A percentile compares a stretch with the other conserved stretches of the same genome.
Conservation (phyloP, 2,797 vertebrate species). For the Merluccius polli region DNA sequence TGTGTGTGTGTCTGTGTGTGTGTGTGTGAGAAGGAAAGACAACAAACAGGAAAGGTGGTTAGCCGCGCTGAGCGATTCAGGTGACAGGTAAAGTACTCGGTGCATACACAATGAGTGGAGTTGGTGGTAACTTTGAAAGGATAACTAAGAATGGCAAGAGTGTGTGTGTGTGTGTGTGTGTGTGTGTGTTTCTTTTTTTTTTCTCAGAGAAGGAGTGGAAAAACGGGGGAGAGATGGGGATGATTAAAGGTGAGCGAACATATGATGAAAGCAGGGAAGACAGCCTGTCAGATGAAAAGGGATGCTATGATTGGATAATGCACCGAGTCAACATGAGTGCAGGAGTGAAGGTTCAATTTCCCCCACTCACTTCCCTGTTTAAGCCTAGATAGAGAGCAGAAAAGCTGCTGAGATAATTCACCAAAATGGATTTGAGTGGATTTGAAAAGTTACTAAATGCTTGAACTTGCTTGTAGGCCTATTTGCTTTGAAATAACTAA, state of each 20-base stretch:
- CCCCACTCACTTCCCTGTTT: slow-evolving; percentile 16
- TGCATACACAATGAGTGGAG: slow-evolving; percentile 33
- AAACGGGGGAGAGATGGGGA: slow-evolving; percentile 29
- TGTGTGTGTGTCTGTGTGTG: slow-evolving; percentile 3
- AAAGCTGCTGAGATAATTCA: not conserved
- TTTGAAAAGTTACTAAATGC: not conserved
- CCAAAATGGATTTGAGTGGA: not conserved
- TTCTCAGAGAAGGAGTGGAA: slow-evolving; percentile 23
- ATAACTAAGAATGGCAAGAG: slow-evolving; percentile 14
- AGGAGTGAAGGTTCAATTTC: slow-evolving; percentile 20
- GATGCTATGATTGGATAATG: slow-evolving; percentile 52
- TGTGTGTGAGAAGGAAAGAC: not conserved
- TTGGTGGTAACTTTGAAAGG: slow-evolving; percentile 38
- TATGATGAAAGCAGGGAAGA: slow-evolving; percentile 34
- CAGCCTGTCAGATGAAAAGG: slow-evolving; percentile 51
- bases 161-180: slow-evolving; percentile 15
- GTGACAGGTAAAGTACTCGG: slow-evolving; percentile 43
- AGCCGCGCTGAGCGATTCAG: slow-evolving; percentile 20
- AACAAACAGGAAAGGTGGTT: slow-evolving; percentile 19
- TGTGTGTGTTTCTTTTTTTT: not conserved
- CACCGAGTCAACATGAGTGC: slow-evolving; percentile 40
- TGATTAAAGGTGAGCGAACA: slow-evolving; percentile 44
- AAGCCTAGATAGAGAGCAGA: slow-evolving; percentile 9
- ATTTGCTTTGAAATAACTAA: not conserved
- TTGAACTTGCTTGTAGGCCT: not conserved